Base-by-base conservation (phyloP, 2,797 vertebrate species). In the Sebastes vulpes region DNA sequence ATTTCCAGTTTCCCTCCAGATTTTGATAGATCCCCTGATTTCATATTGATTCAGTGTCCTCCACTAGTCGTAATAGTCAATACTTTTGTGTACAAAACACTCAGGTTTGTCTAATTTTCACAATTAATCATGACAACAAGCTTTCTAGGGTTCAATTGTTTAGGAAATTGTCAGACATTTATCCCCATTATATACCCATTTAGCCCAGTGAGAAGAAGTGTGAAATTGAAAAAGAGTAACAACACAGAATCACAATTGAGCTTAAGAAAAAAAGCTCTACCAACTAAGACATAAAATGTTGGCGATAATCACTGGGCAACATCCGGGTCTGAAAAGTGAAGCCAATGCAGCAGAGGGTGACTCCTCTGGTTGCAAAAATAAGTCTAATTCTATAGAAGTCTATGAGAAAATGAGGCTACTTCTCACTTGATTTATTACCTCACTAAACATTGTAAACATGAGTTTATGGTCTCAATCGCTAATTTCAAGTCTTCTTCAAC, bases 151-250 rank as follows among this genome's bases (percentile, higher is more conserved):
- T 81, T 84, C 59, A 75, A 4, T 67, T 84, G 56, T 79, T 81
- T 10, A 31, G 77, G 77, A 79, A 86, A 83, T 86, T 72, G 59
- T 63, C 63, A 38, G 28, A 67, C 60, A 85, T 85, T 83, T 77
- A 88, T 86, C 75, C 57, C 48, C 58, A 77, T 83, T 75, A 75
- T 46, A 52, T 54, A 52, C 14, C 70, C 25, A 58, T 74, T 26
- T 12, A 35, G 32, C n/a, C 2, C 48, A 38, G 26, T 9, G 48
- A 31, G 21, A 73, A 59, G 48, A 73, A 59, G 48, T 20, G 20
- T 57, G 52, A 38, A 71, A 64, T 50, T 58, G 18, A 26, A 69
- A 28, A 72, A 31, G 28, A 50, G 7, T 28, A 73, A 66, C 20
- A 46, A 71, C 38, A 66, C 29, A 20, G 28, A 61, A 38, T 42